A percentile compares a stretch with the other conserved stretches of the same genome.
Evolutionary conservation across 2,888 invertebrate species (phyloP).

Genomic region (Drosophila nigricruria): DNA sequence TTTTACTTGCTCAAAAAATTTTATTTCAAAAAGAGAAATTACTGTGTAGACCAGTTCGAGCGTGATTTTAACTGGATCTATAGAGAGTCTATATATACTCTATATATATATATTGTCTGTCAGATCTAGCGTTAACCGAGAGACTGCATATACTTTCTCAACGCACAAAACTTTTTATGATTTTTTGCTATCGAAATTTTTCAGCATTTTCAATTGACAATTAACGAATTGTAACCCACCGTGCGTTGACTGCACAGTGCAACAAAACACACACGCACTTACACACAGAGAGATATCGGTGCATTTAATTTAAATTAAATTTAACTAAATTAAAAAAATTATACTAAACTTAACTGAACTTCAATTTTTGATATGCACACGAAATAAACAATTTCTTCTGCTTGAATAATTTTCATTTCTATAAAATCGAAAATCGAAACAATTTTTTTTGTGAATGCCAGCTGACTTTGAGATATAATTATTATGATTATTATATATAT

Average conservation of each 20-base stretch:
- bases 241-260: constrained; percentile 70
- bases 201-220: constrained; percentile 37
- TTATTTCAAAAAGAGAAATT: constrained; percentile 6
- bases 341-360: constrained; percentile 30
- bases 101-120: constrained; percentile 1
- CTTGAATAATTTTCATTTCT: constrained; percentile 1
- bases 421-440: constrained; percentile 19
- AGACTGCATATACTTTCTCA: constrained; percentile 17
- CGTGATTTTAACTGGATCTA: constrained; percentile 4
- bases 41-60: background rate
- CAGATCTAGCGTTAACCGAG: background rate
- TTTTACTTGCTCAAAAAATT: constrained; percentile 16
- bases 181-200: constrained; percentile 11
- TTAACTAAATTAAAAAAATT: constrained; percentile 22
- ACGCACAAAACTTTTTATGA: constrained; percentile 43
- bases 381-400: constrained; percentile 22
- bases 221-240: constrained; percentile 63
- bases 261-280: constrained; percentile 47
- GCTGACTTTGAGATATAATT: constrained; percentile 37
- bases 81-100: background rate
- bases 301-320: constrained; percentile 66
- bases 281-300: constrained; percentile 67
- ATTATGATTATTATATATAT: constrained; percentile 6
- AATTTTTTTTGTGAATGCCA: constrained; percentile 38
- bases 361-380: constrained; percentile 57